Evolutionary conservation across 53 echinoderm and acorn worm species (phyloP).

Genomic region (Henricia sp.): DNA sequence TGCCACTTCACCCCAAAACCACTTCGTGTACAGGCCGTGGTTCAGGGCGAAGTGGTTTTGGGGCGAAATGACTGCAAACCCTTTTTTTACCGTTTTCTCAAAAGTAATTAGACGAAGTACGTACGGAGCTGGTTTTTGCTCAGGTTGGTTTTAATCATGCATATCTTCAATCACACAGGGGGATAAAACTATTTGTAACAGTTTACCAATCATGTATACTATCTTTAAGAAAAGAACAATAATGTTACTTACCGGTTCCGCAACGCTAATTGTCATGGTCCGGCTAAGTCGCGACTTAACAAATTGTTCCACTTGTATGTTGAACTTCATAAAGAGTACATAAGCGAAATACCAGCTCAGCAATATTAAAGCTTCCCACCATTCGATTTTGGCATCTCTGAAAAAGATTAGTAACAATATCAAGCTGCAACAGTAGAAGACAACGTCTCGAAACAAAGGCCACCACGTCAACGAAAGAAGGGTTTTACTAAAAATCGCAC

Average conservation of each 20-base stretch:
- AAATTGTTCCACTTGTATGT: conserved; percentile 71
- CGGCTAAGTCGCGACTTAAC: conserved; percentile 75
- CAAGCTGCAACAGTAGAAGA: conserved; percentile 79
- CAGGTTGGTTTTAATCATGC: too few species aligned
- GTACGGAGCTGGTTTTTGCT: too few species aligned
- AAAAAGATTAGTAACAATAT: conserved; percentile 81
- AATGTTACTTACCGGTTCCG: conserved; percentile 57
- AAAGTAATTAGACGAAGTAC: too few species aligned
- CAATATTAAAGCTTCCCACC: conserved; percentile 88
- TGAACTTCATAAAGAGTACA: conserved; percentile 94
- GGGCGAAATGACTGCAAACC: too few species aligned
- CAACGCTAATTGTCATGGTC: conserved; percentile 62
- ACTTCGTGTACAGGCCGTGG: too few species aligned
- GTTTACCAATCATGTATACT: too few species aligned
- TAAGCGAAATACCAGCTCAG: conserved; percentile 68
- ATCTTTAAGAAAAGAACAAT: neutral
- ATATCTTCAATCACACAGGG: too few species aligned
- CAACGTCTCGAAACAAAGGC: conserved; percentile 88
- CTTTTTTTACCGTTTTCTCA: too few species aligned
- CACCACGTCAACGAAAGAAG: conserved; percentile 92
- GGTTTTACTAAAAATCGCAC: conserved; percentile 87
- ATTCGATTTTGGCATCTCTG: conserved; percentile 80
- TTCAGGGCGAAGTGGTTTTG: too few species aligned
- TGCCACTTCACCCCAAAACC: too few species aligned
- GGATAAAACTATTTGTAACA: too few species aligned